phyloP scores from a whole-genome alignment of 2,113 vertebrate species.

The Daboia siamensis region DNA sequence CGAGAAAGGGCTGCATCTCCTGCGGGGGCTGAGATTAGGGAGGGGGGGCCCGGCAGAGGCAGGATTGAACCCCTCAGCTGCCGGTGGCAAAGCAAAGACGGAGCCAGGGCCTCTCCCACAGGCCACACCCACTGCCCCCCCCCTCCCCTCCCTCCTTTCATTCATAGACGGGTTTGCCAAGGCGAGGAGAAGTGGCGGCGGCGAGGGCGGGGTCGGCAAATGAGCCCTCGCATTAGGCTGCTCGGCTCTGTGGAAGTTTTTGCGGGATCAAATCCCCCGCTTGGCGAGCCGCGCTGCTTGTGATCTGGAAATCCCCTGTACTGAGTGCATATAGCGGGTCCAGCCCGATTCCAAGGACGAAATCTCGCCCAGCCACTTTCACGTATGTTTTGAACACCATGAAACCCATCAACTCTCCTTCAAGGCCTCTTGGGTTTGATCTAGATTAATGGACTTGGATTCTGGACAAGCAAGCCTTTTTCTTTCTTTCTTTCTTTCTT shows the following conservation, averaged over 20 bases:
- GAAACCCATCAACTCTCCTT: neutral
- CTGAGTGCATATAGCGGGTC: neutral
- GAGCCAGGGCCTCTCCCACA: neutral
- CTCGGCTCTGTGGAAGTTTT: neutral
- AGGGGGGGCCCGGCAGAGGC: neutral
- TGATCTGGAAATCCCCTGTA: neutral
- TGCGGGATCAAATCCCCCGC: neutral
- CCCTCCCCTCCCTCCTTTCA: neutral
- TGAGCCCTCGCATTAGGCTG: neutral
- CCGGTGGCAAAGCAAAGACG: neutral
- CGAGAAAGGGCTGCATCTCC: slow-evolving; percentile 28
- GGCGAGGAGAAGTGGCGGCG: neutral
- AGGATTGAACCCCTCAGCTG: neutral
- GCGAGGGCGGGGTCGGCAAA: neutral
- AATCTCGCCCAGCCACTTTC: neutral
- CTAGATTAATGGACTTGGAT: neutral
- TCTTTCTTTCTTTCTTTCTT: too few relatives aligned
- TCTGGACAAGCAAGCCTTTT: neutral
- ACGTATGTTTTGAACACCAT: neutral
- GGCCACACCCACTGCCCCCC: neutral
- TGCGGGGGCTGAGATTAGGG: neutral
- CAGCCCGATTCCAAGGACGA: neutral
- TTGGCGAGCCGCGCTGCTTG: neutral
- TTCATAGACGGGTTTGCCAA: neutral
- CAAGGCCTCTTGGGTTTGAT: neutral